These are phyloP conservation scores for Percopsis omiscomaycus DNA, from an alignment of 2,797 vertebrate species.

Conservation along the genomic window DNA sequence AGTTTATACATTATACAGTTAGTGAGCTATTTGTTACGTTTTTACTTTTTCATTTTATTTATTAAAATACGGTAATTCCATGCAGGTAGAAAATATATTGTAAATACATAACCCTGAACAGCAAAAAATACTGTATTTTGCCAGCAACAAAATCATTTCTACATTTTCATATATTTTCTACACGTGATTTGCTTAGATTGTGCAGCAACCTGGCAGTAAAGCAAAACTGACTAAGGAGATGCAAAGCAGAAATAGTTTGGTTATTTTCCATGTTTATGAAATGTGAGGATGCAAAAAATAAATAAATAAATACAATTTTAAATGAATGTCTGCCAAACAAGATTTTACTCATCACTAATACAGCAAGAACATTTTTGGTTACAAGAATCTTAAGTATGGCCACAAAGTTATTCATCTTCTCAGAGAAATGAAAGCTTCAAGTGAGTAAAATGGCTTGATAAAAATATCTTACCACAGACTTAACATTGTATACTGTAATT, in stretches of 20 bases:
- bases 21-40: too few relatives aligned
- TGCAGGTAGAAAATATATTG: too few relatives aligned
- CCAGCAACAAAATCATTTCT: too few relatives aligned
- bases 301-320: slow-evolving; percentile 6
- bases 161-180: slow-evolving; percentile 6
- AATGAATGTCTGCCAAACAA: too few relatives aligned
- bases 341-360: slow-evolving; percentile 25
- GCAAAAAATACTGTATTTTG: too few relatives aligned
- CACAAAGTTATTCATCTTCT: background rate
- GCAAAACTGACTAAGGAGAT: slow-evolving; percentile 44
- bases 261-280: slow-evolving; percentile 38
- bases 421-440: background rate
- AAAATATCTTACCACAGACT: too few relatives aligned
- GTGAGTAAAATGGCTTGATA: too few relatives aligned
- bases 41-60: too few relatives aligned
- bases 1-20: too few relatives aligned
- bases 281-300: slow-evolving; percentile 28
- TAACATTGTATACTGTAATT: background rate
- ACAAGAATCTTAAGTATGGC: slow-evolving; percentile 25
- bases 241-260: slow-evolving; percentile 52
- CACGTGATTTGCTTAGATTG: slow-evolving; percentile 19
- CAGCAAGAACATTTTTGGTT: slow-evolving; percentile 50
- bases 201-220: slow-evolving; percentile 48
- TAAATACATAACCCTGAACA: too few relatives aligned
- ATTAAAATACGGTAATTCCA: too few relatives aligned